Evolutionary conservation across 2,797 vertebrate species (phyloP).

Genomic region (Pterois miles): DNA sequence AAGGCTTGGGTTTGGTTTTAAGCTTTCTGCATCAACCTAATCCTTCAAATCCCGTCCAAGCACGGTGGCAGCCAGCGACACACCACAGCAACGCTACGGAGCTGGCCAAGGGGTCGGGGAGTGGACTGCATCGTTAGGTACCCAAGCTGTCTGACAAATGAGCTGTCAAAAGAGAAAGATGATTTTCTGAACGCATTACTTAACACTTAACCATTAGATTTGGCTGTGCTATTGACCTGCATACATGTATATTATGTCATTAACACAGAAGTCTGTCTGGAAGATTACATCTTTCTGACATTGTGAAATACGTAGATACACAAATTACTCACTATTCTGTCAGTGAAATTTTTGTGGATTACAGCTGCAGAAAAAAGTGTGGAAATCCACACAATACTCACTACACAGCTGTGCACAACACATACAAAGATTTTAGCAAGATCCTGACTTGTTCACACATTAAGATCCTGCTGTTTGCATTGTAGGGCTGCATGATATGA

Average conservation of each 20-base stretch:
- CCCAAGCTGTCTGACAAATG: constrained; percentile 8
- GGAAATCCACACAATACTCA: neutral
- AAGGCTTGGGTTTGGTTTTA: constrained; percentile 59
- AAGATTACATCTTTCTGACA: neutral
- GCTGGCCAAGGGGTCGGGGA: neutral
- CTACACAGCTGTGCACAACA: neutral
- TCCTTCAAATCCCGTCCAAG: constrained; percentile 71
- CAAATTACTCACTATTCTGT: constrained; percentile 1
- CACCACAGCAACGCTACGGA: constrained; percentile 10
- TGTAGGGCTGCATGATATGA: too few species aligned
- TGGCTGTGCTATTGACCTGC: neutral
- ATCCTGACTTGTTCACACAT: neutral
- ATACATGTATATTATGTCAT: neutral
- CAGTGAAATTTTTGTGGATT: constrained; percentile 16
- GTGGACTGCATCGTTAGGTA: neutral
- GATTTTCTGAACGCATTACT: neutral
- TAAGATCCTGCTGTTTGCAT: neutral
- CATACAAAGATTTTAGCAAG: neutral
- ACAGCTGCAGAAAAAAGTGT: constrained; percentile 10
- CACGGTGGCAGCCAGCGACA: constrained; percentile 28
- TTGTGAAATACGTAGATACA: constrained; percentile 4
- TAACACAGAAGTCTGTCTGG: constrained; percentile 10
- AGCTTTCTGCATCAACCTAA: constrained; percentile 67
- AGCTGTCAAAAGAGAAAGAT: neutral
- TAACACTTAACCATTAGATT: neutral